Percentiles rank a stretch among this genome's conserved stretches.
These are phyloP conservation scores for Cataglyphis hispanica DNA, from an alignment of 1,140 invertebrate genomes.

Conservation along the genomic window DNA sequence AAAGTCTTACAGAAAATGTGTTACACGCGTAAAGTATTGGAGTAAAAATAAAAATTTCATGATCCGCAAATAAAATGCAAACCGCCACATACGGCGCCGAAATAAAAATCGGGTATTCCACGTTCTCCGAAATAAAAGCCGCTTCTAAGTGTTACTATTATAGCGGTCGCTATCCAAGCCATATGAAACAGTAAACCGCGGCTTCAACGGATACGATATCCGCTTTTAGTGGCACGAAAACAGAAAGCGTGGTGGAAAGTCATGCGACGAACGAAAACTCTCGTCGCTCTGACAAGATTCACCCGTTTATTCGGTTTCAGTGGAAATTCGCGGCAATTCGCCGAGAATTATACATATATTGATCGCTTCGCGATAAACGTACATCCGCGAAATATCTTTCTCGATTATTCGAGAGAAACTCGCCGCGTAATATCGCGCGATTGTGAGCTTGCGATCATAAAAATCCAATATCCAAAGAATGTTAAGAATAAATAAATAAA, in stretches of 20 bases:
- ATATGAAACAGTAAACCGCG: conserved; percentile 54
- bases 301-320: conserved; percentile 31
- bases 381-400: conserved; percentile 8
- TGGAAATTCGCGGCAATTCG: conserved; percentile 8
- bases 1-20: background rate
- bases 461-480: conserved; percentile 13
- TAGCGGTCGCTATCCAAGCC: conserved; percentile 25
- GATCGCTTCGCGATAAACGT: background rate
- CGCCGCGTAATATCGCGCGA: conserved; percentile 5
- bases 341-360: conserved; percentile 17
- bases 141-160: conserved; percentile 49
- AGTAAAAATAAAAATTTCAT: conserved; percentile 54
- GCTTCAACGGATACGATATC: conserved; percentile 46
- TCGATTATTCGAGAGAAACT: conserved; percentile 10
- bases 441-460: background rate
- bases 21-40: conserved; percentile 17
- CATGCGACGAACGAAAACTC: conserved; percentile 40
- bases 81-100: background rate
- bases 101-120: conserved; percentile 53
- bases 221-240: conserved; percentile 50
- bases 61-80: conserved; percentile 25
- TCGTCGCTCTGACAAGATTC: conserved; percentile 20
- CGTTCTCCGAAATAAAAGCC: conserved; percentile 41
- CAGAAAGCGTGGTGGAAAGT: conserved; percentile 21
- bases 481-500: background rate